Evolutionary conservation across 2,113 vertebrate genomes (phyloP), one percentile per base, ranked within the genome.

Genomic region (Solenodon paradoxus): DNA sequence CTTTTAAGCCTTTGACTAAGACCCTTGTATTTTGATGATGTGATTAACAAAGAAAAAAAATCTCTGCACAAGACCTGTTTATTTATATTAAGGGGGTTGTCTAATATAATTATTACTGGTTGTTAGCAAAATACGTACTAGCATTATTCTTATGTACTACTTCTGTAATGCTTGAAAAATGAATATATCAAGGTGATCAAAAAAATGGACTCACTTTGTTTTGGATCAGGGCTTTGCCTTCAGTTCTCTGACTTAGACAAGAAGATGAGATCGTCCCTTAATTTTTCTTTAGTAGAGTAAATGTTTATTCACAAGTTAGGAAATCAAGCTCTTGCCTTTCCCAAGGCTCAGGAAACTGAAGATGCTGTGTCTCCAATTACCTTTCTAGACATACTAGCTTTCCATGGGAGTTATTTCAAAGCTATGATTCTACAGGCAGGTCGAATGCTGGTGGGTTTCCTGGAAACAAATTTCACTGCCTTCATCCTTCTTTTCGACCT

Each of bases 141-240:
- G 49, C 15, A 90, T 75, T 81, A 81, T 72, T 87, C 51, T 74
- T 61, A 84, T 4, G 22, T 75, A 57, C 17, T 68, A 80, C n/a
- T 80, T 84, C 32, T 66, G 84, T 80, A 79, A 84, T 11, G 40
- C 71, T 84, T 92, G 87, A 93, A 84, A 90, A 71, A 61, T 88
- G 78, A 87, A 86, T 69, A 64, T 47, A 92, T 79, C 55, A 97
- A 95, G 42, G 47, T 90, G 66, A 95, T 92, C 22, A 81, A 94
- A 92, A 68, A 35, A 68, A 47, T 3, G 49, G 38, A 94, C 96
- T 97, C 95, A 97, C 97, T 96, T 95, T 64, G 88, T n/a, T 93
- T 90, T 95, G 90, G n/a, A 79, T 80, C 59, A 77, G 86, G 77
- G 40, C 45, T 47, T 42, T 75, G 57, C 85, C 63, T 96, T 93